These are phyloP conservation scores for Aethina tumida DNA, from an alignment of 1,140 invertebrate species.

Conservation along the genomic window DNA sequence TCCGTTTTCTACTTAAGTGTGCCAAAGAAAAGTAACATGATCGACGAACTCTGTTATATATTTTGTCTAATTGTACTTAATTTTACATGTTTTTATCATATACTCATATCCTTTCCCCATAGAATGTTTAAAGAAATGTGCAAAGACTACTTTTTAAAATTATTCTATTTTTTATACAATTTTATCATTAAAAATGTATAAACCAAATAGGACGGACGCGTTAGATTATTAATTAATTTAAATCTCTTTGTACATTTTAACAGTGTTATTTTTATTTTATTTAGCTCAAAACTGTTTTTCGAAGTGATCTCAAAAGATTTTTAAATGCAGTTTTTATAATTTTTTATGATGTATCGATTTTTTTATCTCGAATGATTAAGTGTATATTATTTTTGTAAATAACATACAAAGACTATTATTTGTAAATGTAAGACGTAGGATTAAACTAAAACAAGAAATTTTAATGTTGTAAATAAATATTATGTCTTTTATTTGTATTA, in stretches of 20 bases:
- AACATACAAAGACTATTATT: conserved; percentile 18
- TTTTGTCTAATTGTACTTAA: conserved; percentile 10
- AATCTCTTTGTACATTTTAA: not conserved
- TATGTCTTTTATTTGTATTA: conserved; percentile 32
- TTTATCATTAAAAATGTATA: not conserved
- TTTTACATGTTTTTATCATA: conserved; percentile 9
- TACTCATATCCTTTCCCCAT: conserved; percentile 7
- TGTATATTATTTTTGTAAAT: conserved; percentile 20
- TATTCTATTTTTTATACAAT: not conserved
- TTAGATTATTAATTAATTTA: not conserved
- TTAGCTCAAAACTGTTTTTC: conserved; percentile 8
- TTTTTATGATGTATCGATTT: conserved; percentile 3
- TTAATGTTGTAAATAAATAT: conserved; percentile 29
- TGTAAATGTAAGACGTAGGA: conserved; percentile 14
- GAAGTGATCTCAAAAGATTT: conserved; percentile 4
- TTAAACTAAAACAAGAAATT: conserved; percentile 19
- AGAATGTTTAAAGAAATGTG: not conserved
- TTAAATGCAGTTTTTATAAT: conserved; percentile 1
- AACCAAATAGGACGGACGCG: not conserved
- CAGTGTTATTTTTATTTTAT: not conserved
- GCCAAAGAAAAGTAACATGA: conserved; percentile 19
- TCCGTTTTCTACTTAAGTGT: conserved; percentile 13
- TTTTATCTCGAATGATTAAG: conserved; percentile 11
- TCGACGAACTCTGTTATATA: conserved; percentile 7
- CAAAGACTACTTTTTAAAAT: not conserved